These are phyloP conservation scores for Entomobrya proxima DNA, from an alignment of 2,888 invertebrate genomes.

Conservation along the genomic window DNA sequence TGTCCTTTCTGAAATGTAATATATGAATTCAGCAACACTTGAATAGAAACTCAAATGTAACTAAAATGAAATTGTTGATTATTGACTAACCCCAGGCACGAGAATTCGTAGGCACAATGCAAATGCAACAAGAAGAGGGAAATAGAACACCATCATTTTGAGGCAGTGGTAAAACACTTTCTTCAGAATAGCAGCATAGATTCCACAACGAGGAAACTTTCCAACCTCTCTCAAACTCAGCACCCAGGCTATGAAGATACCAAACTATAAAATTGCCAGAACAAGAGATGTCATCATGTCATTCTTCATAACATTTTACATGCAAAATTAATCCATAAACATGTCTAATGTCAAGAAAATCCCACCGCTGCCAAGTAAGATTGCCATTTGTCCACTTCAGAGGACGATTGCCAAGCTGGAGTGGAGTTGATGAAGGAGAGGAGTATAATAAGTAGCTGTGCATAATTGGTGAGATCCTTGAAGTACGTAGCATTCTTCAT, in stretches of 20 bases:
- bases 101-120: conserved; percentile 64
- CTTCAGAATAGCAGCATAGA: conserved; percentile 68
- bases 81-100: conserved; percentile 66
- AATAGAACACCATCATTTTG: conserved; percentile 70
- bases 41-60: background rate
- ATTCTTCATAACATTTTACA: background rate
- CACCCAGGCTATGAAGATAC: conserved; percentile 69
- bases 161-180: conserved; percentile 70
- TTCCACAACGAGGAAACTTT: conserved; percentile 69
- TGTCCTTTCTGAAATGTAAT: conserved; percentile 66
- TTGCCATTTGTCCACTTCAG: conserved; percentile 63
- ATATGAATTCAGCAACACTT: background rate
- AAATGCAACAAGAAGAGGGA: conserved; percentile 67
- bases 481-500: conserved; percentile 56
- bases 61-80: background rate
- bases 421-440: conserved; percentile 55
- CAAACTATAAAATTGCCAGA: conserved; percentile 54
- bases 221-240: conserved; percentile 67
- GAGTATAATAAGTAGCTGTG: conserved; percentile 44
- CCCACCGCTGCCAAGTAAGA: conserved; percentile 67
- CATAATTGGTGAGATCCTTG: conserved; percentile 53
- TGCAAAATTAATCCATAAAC: too few relatives aligned
- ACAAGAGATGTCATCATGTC: background rate
- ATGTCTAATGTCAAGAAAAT: background rate
- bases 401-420: conserved; percentile 57